Evolutionary conservation across 2,113 vertebrate species (phyloP), one percentile per base, ranked within the genome.

Genomic region (Trichomycterus rosablanca): DNA sequence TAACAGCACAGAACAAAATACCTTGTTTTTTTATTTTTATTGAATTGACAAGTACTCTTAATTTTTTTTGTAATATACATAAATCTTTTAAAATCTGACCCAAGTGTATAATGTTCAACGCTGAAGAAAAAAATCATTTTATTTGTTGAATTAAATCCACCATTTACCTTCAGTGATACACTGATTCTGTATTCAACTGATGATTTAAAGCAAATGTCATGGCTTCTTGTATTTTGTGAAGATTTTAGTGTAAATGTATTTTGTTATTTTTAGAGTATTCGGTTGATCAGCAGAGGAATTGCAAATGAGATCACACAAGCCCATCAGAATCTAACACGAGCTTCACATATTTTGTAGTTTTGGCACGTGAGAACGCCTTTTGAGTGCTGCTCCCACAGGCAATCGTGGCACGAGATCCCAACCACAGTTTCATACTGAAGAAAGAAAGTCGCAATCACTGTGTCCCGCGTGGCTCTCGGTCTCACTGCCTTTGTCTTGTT

Each of bases 201-300:
- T n/a, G n/a, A n/a, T n/a, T n/a, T n/a, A n/a, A n/a, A n/a, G n/a
- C n/a, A n/a, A n/a, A n/a, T n/a, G n/a, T n/a, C n/a, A n/a, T n/a
- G n/a, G n/a, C 42, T 35, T 61, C 46, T 23, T 16, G 2, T 20
- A 37, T 6, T 23, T 15, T 30, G 22, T 42, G 26, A 5, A 24
- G 11, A 18, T 32, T 22, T 34, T 3, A 1, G 15, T 12, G 15
- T 2, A 7, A 16, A 23, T 6, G 14, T 18, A 10, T n/a, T 40
- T n/a, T 34, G 26, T 43, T 63, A 53, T 53, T 63, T 63, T 53
- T 63, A 44, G 39, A 20, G 35, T 32, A 62, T 62, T 64, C 68
- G 71, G 80, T 66, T 72, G 77, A 76, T 74, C 66, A 65, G 72
- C 67, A 63, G 40, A 63, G 75, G 72, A 73, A 73, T 68, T 71